Percentiles rank a stretch among this genome's conserved stretches.
Evolutionary conservation across 2,888 invertebrate genomes (phyloP).

Genomic region (Heteropelma amictum): DNA sequence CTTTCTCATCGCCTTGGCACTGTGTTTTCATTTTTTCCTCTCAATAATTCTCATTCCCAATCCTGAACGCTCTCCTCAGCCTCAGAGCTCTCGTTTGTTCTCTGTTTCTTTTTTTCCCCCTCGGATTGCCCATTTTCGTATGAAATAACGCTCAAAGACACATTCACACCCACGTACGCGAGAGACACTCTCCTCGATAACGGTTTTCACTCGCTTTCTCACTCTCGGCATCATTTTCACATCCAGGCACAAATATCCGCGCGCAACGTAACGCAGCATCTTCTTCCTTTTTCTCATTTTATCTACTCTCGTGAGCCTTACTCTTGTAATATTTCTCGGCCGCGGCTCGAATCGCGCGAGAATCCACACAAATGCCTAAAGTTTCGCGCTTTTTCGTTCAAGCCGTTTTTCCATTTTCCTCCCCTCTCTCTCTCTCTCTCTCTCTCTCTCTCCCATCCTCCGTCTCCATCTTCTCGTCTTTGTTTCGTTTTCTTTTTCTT

Average conservation of each 20-base stretch:
- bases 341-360: constrained; percentile 14
- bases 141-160: not conserved
- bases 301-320: not conserved
- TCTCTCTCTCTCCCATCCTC: constrained; percentile 25
- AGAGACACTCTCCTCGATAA: not conserved
- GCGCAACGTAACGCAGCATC: not conserved
- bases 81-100: constrained; percentile 17
- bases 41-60: not conserved
- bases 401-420: not conserved
- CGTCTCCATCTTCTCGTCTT: constrained; percentile 5
- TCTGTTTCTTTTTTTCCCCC: too few species aligned
- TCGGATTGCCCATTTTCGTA: constrained; percentile 14
- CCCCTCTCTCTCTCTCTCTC: constrained; percentile 15
- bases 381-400: not conserved
- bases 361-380: constrained; percentile 36
- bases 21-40: constrained; percentile 11
- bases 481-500: constrained; percentile 36
- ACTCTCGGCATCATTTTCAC: constrained; percentile 12
- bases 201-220: not conserved
- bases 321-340: constrained; percentile 24
- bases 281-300: not conserved
- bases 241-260: constrained; percentile 32
- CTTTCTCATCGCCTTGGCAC: constrained; percentile 57
- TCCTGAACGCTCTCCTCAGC: not conserved
- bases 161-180: not conserved